Percentiles rank a stretch among this genome's conserved stretches.
These are phyloP conservation scores for Cottus gobio DNA, from an alignment of 2,113 vertebrate genomes.

Conservation along the genomic window DNA sequence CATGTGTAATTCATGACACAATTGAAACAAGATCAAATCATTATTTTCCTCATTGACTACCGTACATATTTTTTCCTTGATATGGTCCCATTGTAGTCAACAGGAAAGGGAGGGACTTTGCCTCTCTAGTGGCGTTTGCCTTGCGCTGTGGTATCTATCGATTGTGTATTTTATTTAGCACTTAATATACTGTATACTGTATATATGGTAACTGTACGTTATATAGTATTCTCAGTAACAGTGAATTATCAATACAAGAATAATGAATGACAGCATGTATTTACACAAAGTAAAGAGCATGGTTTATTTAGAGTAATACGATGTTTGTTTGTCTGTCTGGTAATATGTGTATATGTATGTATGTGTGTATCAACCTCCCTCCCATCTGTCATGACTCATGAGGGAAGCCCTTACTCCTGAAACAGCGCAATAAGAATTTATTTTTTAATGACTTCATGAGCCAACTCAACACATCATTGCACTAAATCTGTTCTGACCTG, in stretches of 20 bases:
- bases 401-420: conserved; percentile 12
- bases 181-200: background rate
- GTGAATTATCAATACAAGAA: background rate
- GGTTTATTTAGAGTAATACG: background rate
- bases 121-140: too few relatives aligned
- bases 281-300: background rate
- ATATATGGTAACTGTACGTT: background rate
- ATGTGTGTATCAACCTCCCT: background rate
- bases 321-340: background rate
- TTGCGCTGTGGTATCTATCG: too few relatives aligned
- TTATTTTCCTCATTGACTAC: too few relatives aligned
- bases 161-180: too few relatives aligned
- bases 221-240: background rate
- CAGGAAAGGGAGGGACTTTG: too few relatives aligned
- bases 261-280: background rate
- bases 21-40: too few relatives aligned
- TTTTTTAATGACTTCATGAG: background rate
- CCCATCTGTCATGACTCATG: conserved; percentile 19
- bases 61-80: too few relatives aligned
- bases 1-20: too few relatives aligned
- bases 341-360: background rate
- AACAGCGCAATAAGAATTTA: background rate
- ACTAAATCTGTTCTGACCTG: too few relatives aligned
- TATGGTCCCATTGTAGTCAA: too few relatives aligned
- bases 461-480: too few relatives aligned